These are phyloP conservation scores for Erpetoichthys calabaricus DNA, from an alignment of 2,797 vertebrate species.

Conservation along the genomic window DNA sequence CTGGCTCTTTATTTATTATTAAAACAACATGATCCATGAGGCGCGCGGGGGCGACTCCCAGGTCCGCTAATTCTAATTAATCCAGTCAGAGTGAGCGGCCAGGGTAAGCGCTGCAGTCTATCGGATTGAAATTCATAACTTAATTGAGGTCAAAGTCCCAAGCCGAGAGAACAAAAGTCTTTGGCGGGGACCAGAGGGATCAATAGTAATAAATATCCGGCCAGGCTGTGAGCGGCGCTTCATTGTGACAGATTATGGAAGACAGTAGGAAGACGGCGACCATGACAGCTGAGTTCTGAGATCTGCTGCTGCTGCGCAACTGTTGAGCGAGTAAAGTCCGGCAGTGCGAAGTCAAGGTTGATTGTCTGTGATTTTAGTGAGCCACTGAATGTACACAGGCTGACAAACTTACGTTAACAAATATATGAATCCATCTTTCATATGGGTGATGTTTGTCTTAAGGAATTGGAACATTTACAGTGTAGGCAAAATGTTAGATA, in stretches of 20 bases:
- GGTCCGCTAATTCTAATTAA: conserved; percentile 97
- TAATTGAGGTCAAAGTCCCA: conserved; percentile 98
- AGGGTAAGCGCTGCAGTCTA: conserved; percentile 87
- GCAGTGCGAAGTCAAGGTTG: too few relatives aligned
- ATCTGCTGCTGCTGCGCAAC: conserved; percentile 2
- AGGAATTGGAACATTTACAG: too few relatives aligned
- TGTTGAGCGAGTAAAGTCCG: too few relatives aligned
- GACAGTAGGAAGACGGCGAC: conserved; percentile 55
- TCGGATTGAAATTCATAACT: conserved; percentile 99
- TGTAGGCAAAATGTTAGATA: too few relatives aligned
- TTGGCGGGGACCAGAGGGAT: conserved; percentile 82
- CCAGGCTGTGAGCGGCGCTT: conserved; percentile 55
- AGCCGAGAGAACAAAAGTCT: conserved; percentile 93
- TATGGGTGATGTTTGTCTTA: too few relatives aligned
- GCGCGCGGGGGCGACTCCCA: conserved; percentile 61
- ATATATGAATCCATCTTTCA: too few relatives aligned
- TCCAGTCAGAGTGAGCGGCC: conserved; percentile 68
- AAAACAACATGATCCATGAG: conserved; percentile 91
- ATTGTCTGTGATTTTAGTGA: too few relatives aligned
- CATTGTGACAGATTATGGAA: conserved; percentile 58
- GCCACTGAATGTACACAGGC: too few relatives aligned
- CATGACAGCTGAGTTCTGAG: conserved; percentile 37
- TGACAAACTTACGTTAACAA: too few relatives aligned
- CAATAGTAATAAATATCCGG: conserved; percentile 99
- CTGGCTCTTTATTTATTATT: conserved; percentile 74